Base-by-base conservation (phyloP, 2,888 invertebrate genomes). In the Ochropleura leucogaster region DNA sequence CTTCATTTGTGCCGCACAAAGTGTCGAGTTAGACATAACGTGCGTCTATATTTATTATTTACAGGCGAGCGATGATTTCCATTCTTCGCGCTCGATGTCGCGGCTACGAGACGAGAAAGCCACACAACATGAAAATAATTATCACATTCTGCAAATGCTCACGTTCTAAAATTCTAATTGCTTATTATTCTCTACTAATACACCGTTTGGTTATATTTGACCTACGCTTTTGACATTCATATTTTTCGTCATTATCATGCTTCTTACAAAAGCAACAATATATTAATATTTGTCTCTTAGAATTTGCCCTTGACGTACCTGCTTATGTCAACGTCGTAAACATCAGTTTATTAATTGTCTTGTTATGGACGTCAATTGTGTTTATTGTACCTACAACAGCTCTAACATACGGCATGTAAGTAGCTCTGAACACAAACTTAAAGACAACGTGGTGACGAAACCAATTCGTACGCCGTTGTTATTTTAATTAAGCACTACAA, bases 61-160 rank as follows among this genome's bases (percentile, higher is more conserved):
- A 90, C 86, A 88, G 88, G 82, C 88, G 80, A 77, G 77, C 86
- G 90, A 90, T 91, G 92, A 92, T 92, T 91, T 91, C 89, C 91
- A 93, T 92, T 93, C 92, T 92, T 93, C 89, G 91, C 89, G 90
- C 89, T 89, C 88, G 89, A 82, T 90, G 90, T 91, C 91, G 86
- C 88, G 87, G 87, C 90, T 88, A 85, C 88, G 80, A 86, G 84
- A 89, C 88, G 91, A 91, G 92, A 92, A 91, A 92, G 91, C 89
- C 89, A 90, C 88, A 77, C 74, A 79, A 77, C 85, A 87, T 88
- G 87, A 88, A 86, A 87, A 88, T 87, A n/a, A n/a, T n/a, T n/a
- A 87, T 79, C 68, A 87, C 87, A 89, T 88, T 87, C 80, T 76
- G 84, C 47, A 87, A 80, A 82, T 85, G 74, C 69, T 74, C 84